These are phyloP conservation scores for Acanthopagrus latus DNA, from an alignment of 2,797 vertebrate species.

Conservation along the genomic window DNA sequence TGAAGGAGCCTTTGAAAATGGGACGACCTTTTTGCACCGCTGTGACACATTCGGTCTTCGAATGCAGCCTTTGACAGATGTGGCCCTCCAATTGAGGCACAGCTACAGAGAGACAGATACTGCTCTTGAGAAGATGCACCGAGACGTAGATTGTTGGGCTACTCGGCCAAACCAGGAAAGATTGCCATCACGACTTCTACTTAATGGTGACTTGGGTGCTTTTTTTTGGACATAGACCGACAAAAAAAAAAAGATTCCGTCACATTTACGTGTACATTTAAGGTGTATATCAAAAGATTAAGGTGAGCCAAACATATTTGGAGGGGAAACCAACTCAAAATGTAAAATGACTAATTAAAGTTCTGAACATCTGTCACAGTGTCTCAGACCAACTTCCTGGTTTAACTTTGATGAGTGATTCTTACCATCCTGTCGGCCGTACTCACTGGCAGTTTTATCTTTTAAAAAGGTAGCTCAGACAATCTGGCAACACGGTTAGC, in stretches of 20 bases:
- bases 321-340: neutral
- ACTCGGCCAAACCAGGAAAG: neutral
- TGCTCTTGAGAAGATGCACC: no score
- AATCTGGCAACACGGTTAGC: neutral
- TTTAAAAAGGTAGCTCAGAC: neutral
- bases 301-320: neutral
- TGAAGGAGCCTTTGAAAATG: no score
- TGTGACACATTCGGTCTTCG: no score
- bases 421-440: no score
- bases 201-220: neutral
- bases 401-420: neutral
- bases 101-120: no score
- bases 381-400: neutral
- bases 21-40: no score
- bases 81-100: no score
- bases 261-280: neutral
- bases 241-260: neutral
- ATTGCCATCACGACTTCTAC: neutral
- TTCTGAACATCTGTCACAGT: neutral
- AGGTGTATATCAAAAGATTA: neutral
- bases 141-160: no score
- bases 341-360: neutral
- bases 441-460: neutral
- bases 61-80: no score
- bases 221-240: neutral